These are phyloP conservation scores for Malurus elegans DNA, from an alignment of 2,113 vertebrate species.

Conservation along the genomic window DNA sequence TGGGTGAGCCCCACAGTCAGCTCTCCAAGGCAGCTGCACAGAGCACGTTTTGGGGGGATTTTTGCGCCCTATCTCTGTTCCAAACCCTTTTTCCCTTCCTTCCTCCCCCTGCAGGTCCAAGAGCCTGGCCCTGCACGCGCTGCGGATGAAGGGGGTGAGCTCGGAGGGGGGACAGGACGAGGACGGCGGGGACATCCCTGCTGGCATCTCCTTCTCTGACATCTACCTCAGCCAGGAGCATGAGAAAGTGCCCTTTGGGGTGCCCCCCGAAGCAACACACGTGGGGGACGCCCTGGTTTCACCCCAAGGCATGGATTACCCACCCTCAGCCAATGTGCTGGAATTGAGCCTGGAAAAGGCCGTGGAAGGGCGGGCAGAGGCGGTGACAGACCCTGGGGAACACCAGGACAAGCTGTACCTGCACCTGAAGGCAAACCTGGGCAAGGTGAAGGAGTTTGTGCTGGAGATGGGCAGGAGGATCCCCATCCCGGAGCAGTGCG, in stretches of 20 bases:
- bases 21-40: background rate
- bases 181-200: conserved; percentile 60
- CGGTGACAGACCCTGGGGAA: background rate
- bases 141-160: conserved; percentile 71
- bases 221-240: conserved; percentile 59
- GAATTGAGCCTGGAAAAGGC: background rate
- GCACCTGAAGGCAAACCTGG: conserved; percentile 87
- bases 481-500: conserved; percentile 87
- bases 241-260: background rate
- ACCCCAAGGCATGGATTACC: background rate
- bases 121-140: conserved; percentile 82
- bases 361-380: conserved; percentile 10
- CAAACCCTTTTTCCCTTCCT: background rate
- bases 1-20: background rate
- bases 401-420: conserved; percentile 82
- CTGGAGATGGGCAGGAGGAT: conserved; percentile 81
- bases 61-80: background rate
- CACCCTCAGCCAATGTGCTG: conserved; percentile 3
- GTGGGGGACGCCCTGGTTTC: conserved; percentile 31
- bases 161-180: conserved; percentile 70
- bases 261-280: background rate
- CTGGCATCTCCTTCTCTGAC: conserved; percentile 71
- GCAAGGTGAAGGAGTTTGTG: conserved; percentile 81
- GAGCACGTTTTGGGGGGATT: fast-evolving
- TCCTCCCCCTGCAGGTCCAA: conserved; percentile 78